Base-by-base conservation (phyloP, 2,888 invertebrate genomes). In the Dione vanillae region DNA sequence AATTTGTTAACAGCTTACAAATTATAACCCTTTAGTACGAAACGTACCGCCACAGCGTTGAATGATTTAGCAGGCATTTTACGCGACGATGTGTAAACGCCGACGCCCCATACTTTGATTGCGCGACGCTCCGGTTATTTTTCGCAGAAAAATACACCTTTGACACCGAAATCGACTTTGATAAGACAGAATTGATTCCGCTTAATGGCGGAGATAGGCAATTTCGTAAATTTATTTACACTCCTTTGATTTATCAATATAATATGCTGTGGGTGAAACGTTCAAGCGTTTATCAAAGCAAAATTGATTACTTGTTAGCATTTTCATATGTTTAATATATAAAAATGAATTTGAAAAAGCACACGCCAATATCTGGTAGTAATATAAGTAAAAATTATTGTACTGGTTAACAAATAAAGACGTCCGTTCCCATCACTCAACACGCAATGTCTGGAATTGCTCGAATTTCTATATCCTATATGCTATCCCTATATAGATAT, bases 111-210 rank as follows among this genome's bases (percentile, higher is more conserved):
- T 40, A 65, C 65, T 67, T 68, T 73, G 67, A 70, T 70, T 70
- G 65, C 19, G 59, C 61, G 27, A 56, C 41, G 66, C 52, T 45
- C 69, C 65, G 70, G 65, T 72, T 72, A 72, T 74, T 73, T 75
- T 67, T 67, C 72, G 67, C 74, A 74, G 64, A 69, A 72, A 75
- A 75, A 73, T 71, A 74, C 61, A 65, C 72, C 72, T 76, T 76
- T 76, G 72, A 76, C 59, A 70, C 49, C 45, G 43, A 70, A 72
- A 71, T 61, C 65, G 62, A 71, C 67, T 74, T 72, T 69, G 71
- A 65, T 69, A 66, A 67, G 58, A 66, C 65, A 51, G 49, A 71
- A 71, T 71, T 71, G 73, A 73, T 71, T 73, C 69, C 62, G 67
- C 62, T 65, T 71, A 72, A 70, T 64, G 67, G 37, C 41, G 70